phyloP scores from a whole-genome alignment of 2,888 invertebrate genomes.

The Chaetoderma sp. region DNA sequence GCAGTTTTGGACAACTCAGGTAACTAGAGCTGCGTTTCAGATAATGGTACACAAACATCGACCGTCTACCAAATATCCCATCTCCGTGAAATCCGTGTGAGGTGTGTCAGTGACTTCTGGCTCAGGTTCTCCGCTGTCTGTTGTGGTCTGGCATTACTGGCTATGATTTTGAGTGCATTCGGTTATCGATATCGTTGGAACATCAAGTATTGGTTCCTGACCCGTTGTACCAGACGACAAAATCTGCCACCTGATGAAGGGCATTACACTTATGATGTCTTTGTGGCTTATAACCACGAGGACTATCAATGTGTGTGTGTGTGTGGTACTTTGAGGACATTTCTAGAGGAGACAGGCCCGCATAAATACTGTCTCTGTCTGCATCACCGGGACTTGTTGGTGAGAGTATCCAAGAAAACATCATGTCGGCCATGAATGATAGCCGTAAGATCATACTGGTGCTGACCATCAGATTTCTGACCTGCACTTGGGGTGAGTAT shows the following conservation, averaged over 20 bases:
- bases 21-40: background rate
- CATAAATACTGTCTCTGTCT: background rate
- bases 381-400: conserved; percentile 1
- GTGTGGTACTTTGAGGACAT: background rate
- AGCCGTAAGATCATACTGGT: conserved; percentile 1
- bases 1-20: background rate
- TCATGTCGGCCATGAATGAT: background rate
- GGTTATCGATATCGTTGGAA: background rate
- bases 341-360: background rate
- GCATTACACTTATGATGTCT: background rate
- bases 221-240: background rate
- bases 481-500: background rate
- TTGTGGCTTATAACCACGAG: background rate
- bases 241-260: no score
- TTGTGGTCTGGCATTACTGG: background rate
- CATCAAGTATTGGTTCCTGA: conserved; percentile 1
- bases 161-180: background rate
- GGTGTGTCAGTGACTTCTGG: background rate
- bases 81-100: background rate
- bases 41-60: background rate
- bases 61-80: background rate
- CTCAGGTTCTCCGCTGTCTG: background rate
- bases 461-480: background rate
- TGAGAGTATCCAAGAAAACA: conserved; percentile 4
- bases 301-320: background rate